phyloP scores from a whole-genome alignment of 2,797 vertebrate genomes.

The Scyliorhinus canicula region DNA sequence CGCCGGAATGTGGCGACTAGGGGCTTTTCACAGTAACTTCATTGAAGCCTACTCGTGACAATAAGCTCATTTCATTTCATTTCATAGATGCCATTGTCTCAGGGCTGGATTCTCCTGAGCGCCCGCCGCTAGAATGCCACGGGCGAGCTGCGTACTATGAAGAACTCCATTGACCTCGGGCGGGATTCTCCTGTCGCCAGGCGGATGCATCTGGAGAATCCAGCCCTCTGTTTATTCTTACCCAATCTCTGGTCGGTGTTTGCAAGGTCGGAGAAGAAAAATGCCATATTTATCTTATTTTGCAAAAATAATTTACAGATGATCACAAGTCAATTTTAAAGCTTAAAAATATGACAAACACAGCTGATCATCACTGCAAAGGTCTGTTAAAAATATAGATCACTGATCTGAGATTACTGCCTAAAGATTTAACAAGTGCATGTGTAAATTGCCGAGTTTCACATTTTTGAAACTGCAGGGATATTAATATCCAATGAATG shows the following conservation, averaged over 20 bases:
- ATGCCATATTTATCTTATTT: background rate
- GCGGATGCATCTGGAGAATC: too few species aligned
- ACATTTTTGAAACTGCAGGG: slow-evolving; percentile 14
- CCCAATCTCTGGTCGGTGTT: background rate
- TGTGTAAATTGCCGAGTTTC: slow-evolving; percentile 5
- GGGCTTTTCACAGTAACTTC: too few species aligned
- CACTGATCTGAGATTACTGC: background rate
- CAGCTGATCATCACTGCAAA: background rate
- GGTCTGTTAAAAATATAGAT: background rate
- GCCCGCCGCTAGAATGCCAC: too few species aligned
- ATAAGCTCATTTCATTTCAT: too few species aligned
- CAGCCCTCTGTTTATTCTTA: background rate
- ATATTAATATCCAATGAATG: slow-evolving; percentile 1
- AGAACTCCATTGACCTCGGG: too few species aligned
- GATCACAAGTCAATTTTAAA: background rate
- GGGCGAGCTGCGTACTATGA: too few species aligned
- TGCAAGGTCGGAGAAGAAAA: background rate
- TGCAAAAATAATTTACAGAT: background rate
- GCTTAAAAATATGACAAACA: background rate
- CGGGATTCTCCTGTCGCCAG: too few species aligned
- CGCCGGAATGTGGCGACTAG: too few species aligned
- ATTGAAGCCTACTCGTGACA: too few species aligned
- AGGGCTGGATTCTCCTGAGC: too few species aligned
- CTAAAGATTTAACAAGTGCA: slow-evolving; percentile 8
- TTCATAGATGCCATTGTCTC: background rate